Evolutionary conservation across 2,888 invertebrate genomes (phyloP).

Genomic region (Aspidiotus rigidus): DNA sequence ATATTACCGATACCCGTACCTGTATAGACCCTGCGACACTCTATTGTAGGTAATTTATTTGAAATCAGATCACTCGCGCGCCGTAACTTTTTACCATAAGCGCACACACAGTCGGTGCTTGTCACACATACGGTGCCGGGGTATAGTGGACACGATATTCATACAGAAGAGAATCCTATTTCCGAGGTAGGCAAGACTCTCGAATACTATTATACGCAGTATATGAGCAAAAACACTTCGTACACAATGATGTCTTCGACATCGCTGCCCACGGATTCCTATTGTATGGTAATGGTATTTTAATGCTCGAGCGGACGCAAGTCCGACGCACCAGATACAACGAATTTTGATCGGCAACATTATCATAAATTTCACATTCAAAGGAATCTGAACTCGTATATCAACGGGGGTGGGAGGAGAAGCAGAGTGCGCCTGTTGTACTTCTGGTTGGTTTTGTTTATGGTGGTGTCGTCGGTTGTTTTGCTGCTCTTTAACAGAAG

Average conservation of each 20-base stretch:
- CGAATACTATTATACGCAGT: too few species aligned
- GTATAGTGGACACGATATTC: too few species aligned
- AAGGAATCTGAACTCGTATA: slow-evolving; percentile 7
- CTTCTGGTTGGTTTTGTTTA: not conserved
- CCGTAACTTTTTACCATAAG: slow-evolving; percentile 10
- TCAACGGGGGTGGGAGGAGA: slow-evolving; percentile 3
- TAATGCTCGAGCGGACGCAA: slow-evolving; percentile 27
- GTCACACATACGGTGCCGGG: not conserved
- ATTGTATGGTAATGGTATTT: slow-evolving; percentile 33
- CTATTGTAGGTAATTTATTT: slow-evolving; percentile 21
- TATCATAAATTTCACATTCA: slow-evolving; percentile 33
- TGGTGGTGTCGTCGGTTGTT: too few species aligned
- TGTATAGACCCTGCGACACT: slow-evolving; percentile 16
- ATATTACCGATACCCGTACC: slow-evolving; percentile 24
- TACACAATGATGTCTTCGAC: slow-evolving; percentile 31
- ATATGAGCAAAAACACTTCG: slow-evolving; percentile 5
- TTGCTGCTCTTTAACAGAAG: too few species aligned
- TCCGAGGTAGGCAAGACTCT: not conserved
- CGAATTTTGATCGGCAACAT: slow-evolving; percentile 32
- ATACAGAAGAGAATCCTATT: slow-evolving; percentile 15
- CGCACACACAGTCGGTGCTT: not conserved
- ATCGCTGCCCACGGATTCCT: slow-evolving; percentile 30
- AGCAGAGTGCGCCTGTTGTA: not conserved
- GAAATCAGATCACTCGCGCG: slow-evolving; percentile 28
- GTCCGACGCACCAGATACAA: slow-evolving; percentile 22